Conservation (phyloP, 1,140 invertebrate genomes). For the Mycetomoellerius zeteki region DNA sequence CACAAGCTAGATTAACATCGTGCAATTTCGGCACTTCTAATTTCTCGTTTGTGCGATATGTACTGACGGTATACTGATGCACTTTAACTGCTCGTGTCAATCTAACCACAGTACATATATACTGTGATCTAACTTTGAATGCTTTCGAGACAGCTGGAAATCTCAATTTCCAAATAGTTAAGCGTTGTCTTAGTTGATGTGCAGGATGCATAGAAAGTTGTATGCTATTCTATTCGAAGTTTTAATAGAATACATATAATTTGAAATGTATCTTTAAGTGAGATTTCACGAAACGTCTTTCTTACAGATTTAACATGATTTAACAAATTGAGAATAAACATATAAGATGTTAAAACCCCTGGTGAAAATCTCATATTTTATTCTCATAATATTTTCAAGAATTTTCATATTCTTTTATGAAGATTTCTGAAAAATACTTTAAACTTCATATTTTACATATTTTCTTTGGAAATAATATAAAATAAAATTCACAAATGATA, state of each 20-base stretch:
- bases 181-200: not conserved
- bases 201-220: not conserved
- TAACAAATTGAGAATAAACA: not conserved
- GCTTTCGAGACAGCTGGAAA: slow-evolving; percentile 11
- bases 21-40: not conserved
- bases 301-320: not conserved
- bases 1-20: not conserved
- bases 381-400: no score
- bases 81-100: no score
- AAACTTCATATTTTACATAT: no score
- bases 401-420: no score
- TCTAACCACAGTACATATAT: no score
- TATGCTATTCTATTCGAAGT: not conserved
- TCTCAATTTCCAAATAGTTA: slow-evolving; percentile 19
- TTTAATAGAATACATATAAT: not conserved
- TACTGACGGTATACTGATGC: not conserved
- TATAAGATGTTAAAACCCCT: not conserved
- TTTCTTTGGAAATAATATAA: no score
- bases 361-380: no score
- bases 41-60: not conserved
- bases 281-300: not conserved
- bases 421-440: no score
- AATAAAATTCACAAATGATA: no score
- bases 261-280: not conserved
- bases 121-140: slow-evolving; percentile 12